Evolutionary conservation across 2,797 vertebrate genomes (phyloP).

Genomic region (Ispidina picta): DNA sequence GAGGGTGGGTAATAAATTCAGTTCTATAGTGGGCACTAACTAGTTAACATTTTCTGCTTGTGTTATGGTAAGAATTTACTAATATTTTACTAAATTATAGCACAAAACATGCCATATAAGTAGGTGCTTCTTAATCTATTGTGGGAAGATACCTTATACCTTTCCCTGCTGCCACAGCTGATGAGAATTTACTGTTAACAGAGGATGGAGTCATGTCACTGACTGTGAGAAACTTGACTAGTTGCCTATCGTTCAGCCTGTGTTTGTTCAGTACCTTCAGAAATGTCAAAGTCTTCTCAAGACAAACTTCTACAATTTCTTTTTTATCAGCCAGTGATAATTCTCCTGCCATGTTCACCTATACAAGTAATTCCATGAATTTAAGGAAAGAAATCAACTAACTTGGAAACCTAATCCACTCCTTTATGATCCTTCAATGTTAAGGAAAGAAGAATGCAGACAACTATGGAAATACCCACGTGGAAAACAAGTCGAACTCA

Average conservation of each 20-base stretch:
- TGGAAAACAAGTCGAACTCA: not conserved
- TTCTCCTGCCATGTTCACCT: not conserved
- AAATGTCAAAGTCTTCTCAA: not conserved
- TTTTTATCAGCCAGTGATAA: not conserved
- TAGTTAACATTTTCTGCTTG: not conserved
- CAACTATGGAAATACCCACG: not conserved
- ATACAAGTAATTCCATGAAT: not conserved
- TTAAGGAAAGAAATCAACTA: not conserved
- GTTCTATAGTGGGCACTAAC: not conserved
- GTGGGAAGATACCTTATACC: not conserved
- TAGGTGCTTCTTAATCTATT: not conserved
- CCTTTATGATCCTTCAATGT: not conserved
- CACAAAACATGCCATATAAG: not conserved
- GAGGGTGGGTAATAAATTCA: not conserved
- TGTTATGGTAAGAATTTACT: not conserved
- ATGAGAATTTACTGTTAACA: not conserved
- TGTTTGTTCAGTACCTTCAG: not conserved
- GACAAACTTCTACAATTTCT: not conserved
- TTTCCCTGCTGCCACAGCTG: not conserved
- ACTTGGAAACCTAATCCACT: not conserved
- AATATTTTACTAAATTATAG: constrained; percentile 11
- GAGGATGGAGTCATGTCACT: not conserved
- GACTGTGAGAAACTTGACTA: not conserved
- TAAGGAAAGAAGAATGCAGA: not conserved
- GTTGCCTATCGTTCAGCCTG: not conserved